Evolutionary conservation across 92 coral and sea anemone species (phyloP), one percentile per base, ranked within the genome.

Genomic region (Parazoanthus atlanticus): DNA sequence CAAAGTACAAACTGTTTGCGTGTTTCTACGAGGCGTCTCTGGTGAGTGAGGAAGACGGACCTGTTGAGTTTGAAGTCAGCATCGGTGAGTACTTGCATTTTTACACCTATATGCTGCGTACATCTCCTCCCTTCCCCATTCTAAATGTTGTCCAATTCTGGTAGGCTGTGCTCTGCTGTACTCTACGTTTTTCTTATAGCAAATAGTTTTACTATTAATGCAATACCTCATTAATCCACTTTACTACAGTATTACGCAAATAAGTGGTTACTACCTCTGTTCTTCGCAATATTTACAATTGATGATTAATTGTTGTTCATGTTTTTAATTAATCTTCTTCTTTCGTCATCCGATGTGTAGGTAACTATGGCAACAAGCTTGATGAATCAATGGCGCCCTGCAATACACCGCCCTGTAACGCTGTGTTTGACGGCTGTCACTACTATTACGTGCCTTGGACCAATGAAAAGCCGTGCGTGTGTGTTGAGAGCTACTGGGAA

Each of bases 1-100:
- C 92, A 79, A 96, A 96, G 89, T 96, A 94, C 92, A 96, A 96
- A 79, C 85, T 96, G 66, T 96, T 94, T 76, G 98, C 98, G 21
- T 96, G 98, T 81, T 96, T 96, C 85, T 92, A 95, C 87, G 98
- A 96, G 72, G 99, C 98, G 12, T 92, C 96, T 2, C 91, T 96
- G 98, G 96, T 96, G 82, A 89, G 93, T 43, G 96, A 95, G 43
- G 94, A 91, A 29, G 99, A 96, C 69, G 97, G 98, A 13, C 99
- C 98, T n/a, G 93, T 96, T 15, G 98, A 96, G 76, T 96, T 96
- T 86, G 99, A 96, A 95, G 95, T 96, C 90, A 96, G 99, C 92
- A 95, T 96, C 78, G 99, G 99, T 96, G 69, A 85, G 98, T 80
- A 31, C 23, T 13, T 46, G 31, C 5, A 0, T 80, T 5, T 54